Percentiles rank a stretch among this genome's conserved stretches.
Conservation (phyloP, 2,113 vertebrate species). For the Semicossyphus pulcher region DNA sequence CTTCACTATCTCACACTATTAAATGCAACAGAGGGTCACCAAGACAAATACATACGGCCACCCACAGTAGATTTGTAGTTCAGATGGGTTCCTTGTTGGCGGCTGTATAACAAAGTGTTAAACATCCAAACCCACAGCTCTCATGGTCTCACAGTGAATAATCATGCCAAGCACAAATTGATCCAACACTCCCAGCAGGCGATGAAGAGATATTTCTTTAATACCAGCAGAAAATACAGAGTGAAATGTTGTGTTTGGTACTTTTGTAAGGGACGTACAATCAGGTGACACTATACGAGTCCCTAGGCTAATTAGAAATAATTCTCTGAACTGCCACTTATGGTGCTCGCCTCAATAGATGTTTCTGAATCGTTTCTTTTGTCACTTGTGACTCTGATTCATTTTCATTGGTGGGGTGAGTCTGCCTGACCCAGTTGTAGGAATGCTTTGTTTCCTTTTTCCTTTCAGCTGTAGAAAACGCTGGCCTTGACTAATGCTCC, state of each 20-base stretch:
- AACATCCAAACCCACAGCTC: too few relatives aligned
- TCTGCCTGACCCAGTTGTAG: slow-evolving; percentile 61
- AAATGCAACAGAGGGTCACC: too few relatives aligned
- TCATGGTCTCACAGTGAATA: too few relatives aligned
- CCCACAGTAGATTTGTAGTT: too few relatives aligned
- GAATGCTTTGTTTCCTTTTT: slow-evolving; percentile 67
- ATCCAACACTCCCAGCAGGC: not conserved
- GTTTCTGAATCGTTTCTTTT: slow-evolving; percentile 50
- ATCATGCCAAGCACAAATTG: not conserved
- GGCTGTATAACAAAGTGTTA: too few relatives aligned
- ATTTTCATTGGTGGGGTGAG: slow-evolving; percentile 41
- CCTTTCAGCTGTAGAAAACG: slow-evolving; percentile 57
- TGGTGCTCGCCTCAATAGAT: slow-evolving; percentile 18
- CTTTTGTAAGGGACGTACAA: slow-evolving; percentile 11
- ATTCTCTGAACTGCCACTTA: slow-evolving; percentile 26
- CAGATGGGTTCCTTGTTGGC: too few relatives aligned
- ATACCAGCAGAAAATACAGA: slow-evolving; percentile 15
- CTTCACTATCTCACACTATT: too few relatives aligned
- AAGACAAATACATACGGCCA: too few relatives aligned
- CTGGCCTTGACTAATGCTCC: slow-evolving; percentile 62
- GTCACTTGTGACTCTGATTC: slow-evolving; percentile 54
- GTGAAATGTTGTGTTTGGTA: not conserved
- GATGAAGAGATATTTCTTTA: not conserved
- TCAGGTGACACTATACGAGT: slow-evolving; percentile 9
- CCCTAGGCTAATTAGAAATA: slow-evolving; percentile 22